Evolutionary conservation across 2,113 vertebrate species (phyloP).

Genomic region (Campylomormyrus numenius): DNA sequence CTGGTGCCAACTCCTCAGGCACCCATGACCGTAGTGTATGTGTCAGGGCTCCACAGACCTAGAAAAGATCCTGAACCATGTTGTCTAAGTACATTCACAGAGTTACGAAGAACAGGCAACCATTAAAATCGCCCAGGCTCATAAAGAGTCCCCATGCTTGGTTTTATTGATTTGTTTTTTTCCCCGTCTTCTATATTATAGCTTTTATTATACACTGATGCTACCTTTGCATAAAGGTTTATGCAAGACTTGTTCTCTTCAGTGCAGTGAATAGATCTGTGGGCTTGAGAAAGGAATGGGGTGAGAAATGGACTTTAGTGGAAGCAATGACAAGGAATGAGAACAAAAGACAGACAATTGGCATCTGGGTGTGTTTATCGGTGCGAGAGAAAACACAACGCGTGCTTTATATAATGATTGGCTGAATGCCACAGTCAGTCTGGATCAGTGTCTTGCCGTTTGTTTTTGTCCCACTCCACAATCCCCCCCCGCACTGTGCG

Average conservation of each 20-base stretch:
- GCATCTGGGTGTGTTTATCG: background rate
- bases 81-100: background rate
- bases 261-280: background rate
- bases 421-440: background rate
- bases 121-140: background rate
- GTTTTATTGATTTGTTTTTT: background rate
- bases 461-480: background rate
- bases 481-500: background rate
- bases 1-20: background rate
- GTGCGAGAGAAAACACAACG: background rate
- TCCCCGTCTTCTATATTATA: background rate
- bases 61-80: background rate
- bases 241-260: background rate
- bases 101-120: background rate
- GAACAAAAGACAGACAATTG: background rate
- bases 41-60: background rate
- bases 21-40: no score
- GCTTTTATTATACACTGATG: background rate
- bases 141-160: background rate
- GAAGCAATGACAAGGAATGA: background rate
- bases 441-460: background rate
- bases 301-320: background rate
- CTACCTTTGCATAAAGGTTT: background rate
- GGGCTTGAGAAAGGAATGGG: background rate
- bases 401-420: background rate